Percentiles rank a stretch among this genome's conserved stretches.
phyloP scores from a whole-genome alignment of 2,113 vertebrate species.

The Prinia subflava region DNA sequence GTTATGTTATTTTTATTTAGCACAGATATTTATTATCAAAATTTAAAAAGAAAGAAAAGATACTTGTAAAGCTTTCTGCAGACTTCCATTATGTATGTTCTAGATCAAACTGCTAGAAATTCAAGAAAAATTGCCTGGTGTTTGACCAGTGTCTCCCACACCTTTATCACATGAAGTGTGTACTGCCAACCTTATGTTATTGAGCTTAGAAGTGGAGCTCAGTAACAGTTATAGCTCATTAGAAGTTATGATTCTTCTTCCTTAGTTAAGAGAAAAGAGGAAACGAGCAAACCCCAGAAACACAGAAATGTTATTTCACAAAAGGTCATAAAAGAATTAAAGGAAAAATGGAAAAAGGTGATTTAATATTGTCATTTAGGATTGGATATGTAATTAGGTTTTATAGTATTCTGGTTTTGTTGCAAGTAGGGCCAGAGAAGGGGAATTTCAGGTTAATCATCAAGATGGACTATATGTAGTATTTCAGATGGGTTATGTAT shows the following conservation, averaged over 20 bases:
- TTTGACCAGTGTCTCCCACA: not conserved
- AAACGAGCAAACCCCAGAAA: not conserved
- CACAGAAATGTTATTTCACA: not conserved
- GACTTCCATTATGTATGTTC: not conserved
- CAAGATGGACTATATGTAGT: not conserved
- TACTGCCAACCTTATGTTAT: not conserved
- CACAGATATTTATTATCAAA: not conserved
- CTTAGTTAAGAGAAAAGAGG: not conserved
- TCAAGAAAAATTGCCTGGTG: not conserved
- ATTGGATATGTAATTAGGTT: not conserved
- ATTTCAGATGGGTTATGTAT: not conserved
- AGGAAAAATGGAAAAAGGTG: not conserved
- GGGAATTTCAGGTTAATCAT: not conserved
- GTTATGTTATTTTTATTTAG: not conserved
- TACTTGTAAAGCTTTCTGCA: not conserved
- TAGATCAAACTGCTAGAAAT: not conserved
- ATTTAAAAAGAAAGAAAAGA: not conserved
- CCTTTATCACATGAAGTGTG: not conserved
- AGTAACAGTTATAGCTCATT: too few relatives aligned
- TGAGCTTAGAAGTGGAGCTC: not conserved
- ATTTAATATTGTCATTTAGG: not conserved
- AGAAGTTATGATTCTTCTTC: not conserved
- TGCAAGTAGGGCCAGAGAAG: not conserved
- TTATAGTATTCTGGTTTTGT: not conserved
- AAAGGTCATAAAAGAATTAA: not conserved